Conservation (phyloP, 2,797 vertebrate species). For the Mareca strepera region DNA sequence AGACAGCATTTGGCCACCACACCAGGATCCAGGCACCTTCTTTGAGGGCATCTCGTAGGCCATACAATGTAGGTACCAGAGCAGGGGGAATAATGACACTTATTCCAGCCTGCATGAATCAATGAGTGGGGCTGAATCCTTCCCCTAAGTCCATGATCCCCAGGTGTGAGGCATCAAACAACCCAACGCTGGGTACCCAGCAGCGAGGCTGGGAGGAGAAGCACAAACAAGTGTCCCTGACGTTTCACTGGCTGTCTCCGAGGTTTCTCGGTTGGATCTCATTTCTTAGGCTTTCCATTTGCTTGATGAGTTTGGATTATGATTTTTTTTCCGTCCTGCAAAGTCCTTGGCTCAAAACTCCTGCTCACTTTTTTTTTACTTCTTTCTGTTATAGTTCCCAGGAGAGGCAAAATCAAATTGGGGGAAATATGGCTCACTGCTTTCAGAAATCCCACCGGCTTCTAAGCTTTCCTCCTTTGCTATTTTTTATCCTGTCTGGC, state of each 20-base stretch:
- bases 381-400: not conserved
- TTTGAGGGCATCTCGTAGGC: not conserved
- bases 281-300: not conserved
- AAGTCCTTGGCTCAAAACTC: not conserved
- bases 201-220: not conserved
- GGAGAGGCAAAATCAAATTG: not conserved
- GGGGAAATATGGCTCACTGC: constrained; percentile 3
- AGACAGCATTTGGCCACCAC: too few species aligned
- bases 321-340: not conserved
- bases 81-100: not conserved
- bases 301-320: not conserved
- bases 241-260: not conserved
- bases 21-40: not conserved
- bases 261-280: not conserved
- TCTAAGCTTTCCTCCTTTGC: not conserved
- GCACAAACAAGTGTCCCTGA: not conserved
- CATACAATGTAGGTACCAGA: fast-evolving
- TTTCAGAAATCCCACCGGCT: not conserved
- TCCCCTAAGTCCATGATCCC: fast-evolving
- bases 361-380: not conserved
- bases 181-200: not conserved
- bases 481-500: not conserved
- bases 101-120: not conserved
- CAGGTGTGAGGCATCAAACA: fast-evolving
- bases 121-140: not conserved